A percentile compares a stretch with the other conserved stretches of the same genome.
These are phyloP conservation scores for Asteroscopus sphinx DNA, from an alignment of 2,888 invertebrate genomes.

Conservation along the genomic window DNA sequence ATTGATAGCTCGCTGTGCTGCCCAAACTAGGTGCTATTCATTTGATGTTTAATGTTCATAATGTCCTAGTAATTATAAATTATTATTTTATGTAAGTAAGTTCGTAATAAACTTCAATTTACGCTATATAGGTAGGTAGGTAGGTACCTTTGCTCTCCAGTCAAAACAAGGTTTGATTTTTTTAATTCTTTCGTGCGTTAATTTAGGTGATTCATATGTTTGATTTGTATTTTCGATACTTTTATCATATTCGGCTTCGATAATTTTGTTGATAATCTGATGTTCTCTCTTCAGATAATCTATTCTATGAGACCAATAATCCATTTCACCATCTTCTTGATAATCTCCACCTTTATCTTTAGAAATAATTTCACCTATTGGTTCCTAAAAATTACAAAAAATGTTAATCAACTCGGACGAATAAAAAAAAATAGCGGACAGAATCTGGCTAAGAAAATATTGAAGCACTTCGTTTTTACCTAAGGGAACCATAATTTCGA, in stretches of 20 bases:
- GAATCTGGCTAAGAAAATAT: too few species aligned
- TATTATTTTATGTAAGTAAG: too few species aligned
- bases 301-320: constrained; percentile 82
- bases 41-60: too few species aligned
- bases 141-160: constrained; percentile 79
- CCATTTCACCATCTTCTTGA: constrained; percentile 66
- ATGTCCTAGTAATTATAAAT: too few species aligned
- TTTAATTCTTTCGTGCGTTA: constrained; percentile 72
- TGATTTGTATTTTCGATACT: constrained; percentile 74
- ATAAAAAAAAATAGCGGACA: too few species aligned
- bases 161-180: constrained; percentile 82
- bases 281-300: constrained; percentile 82
- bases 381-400: constrained; percentile 63
- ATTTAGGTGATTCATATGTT: constrained; percentile 66
- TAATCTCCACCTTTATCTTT: constrained; percentile 62
- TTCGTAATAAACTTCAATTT: too few species aligned
- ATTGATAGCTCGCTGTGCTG: too few species aligned
- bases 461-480: too few species aligned
- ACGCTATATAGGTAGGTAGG: too few species aligned
- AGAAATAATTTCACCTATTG: constrained; percentile 63
- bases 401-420: too few species aligned
- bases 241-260: constrained; percentile 81
- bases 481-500: too few species aligned
- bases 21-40: too few species aligned
- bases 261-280: constrained; percentile 79